A percentile compares a stretch with the other conserved stretches of the same genome.
phyloP scores from a whole-genome alignment of 2,113 vertebrate species.

The Gymnobelideus leadbeateri region DNA sequence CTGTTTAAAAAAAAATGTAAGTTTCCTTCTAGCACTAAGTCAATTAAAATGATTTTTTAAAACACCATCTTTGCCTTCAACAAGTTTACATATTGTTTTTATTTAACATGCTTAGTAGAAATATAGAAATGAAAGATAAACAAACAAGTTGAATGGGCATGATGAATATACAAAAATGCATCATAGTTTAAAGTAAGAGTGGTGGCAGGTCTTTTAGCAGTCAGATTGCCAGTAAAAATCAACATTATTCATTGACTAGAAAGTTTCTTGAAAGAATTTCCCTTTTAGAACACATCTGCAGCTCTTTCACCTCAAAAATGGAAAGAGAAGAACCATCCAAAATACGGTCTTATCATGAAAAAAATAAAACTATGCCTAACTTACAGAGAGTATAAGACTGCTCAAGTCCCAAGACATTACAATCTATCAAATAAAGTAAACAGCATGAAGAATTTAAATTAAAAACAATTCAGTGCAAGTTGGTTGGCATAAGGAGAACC shows the following conservation, averaged over 20 bases:
- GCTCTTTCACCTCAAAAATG: constrained; percentile 10
- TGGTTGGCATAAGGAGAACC: not conserved
- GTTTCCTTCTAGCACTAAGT: not conserved
- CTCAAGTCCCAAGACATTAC: not conserved
- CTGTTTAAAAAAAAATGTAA: not conserved
- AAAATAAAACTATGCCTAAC: not conserved
- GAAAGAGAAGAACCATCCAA: constrained; percentile 30
- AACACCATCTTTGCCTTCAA: not conserved
- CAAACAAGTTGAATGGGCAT: not conserved
- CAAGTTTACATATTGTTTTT: not conserved
- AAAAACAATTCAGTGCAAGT: not conserved
- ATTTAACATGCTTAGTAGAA: not conserved
- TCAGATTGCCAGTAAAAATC: not conserved
- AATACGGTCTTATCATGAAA: constrained; percentile 13
- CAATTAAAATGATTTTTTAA: not conserved
- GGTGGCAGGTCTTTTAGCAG: not conserved
- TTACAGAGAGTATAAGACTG: not conserved
- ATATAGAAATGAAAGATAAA: not conserved
- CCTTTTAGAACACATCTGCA: constrained; percentile 17
- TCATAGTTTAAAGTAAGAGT: not conserved
- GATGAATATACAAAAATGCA: not conserved
- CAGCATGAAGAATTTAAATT: not conserved
- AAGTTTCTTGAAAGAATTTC: not conserved
- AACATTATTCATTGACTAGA: not conserved
- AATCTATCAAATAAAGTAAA: constrained; percentile 46